Evolutionary conservation across 2,888 invertebrate species (phyloP).

Genomic region (Noctuana brunneofusca): DNA sequence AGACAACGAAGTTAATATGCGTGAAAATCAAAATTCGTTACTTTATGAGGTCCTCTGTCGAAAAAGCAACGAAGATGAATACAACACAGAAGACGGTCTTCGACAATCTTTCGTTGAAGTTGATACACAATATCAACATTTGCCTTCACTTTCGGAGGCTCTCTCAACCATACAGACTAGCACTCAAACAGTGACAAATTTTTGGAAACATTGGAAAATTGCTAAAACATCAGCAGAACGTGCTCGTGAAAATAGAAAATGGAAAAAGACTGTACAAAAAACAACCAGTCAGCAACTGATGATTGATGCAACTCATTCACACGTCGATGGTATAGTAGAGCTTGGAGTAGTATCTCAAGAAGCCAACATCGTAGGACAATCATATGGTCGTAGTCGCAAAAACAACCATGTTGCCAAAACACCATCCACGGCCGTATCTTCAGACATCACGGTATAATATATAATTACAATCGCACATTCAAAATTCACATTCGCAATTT

Average conservation of each 20-base stretch:
- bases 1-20: neutral
- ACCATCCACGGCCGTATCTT: too few relatives aligned
- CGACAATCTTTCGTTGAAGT: neutral
- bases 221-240: conserved; percentile 4
- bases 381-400: too few relatives aligned
- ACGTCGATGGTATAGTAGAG: too few relatives aligned
- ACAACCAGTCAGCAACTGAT: neutral
- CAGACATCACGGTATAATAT: too few relatives aligned
- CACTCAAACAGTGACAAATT: neutral
- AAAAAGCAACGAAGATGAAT: neutral
- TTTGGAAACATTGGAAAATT: neutral
- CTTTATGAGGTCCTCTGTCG: neutral
- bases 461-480: too few relatives aligned
- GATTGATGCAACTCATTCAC: neutral
- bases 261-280: neutral
- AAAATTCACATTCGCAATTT: too few relatives aligned
- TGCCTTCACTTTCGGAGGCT: neutral
- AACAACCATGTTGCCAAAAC: too few relatives aligned
- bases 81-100: neutral
- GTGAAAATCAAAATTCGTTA: neutral
- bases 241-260: neutral
- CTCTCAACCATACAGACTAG: neutral
- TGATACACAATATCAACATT: neutral
- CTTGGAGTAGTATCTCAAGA: too few relatives aligned
- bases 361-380: too few relatives aligned